Conservation (phyloP, 2,888 invertebrate genomes). For the Tipula lateralis region DNA sequence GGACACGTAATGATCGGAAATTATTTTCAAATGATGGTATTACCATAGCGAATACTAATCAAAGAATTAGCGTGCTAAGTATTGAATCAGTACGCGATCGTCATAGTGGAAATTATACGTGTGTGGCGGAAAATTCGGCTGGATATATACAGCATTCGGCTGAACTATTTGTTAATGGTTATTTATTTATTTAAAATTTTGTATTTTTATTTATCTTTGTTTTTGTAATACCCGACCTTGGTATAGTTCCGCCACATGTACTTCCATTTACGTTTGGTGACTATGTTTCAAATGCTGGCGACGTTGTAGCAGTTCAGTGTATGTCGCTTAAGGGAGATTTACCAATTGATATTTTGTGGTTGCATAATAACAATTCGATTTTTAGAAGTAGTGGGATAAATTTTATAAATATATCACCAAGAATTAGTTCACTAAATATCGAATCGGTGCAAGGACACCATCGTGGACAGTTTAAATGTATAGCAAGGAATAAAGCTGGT, state of each 20-base stretch:
- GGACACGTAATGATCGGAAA: slow-evolving; percentile 57
- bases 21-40: slow-evolving; percentile 53
- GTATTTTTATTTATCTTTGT: slow-evolving; percentile 27
- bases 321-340: slow-evolving; percentile 74
- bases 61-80: slow-evolving; percentile 59
- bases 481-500: slow-evolving; percentile 54
- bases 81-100: slow-evolving; percentile 59
- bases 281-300: slow-evolving; percentile 71
- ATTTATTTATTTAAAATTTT: background rate
- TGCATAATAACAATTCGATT: slow-evolving; percentile 60
- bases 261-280: slow-evolving; percentile 73
- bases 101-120: slow-evolving; percentile 61
- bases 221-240: background rate
- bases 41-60: slow-evolving; percentile 54
- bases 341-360: slow-evolving; percentile 73
- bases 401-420: slow-evolving; percentile 59
- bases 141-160: slow-evolving; percentile 55
- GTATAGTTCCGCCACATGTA: slow-evolving; percentile 59
- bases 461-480: slow-evolving; percentile 57
- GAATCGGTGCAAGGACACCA: slow-evolving; percentile 54
- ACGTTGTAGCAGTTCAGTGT: slow-evolving; percentile 69
- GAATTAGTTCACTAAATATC: slow-evolving; percentile 65
- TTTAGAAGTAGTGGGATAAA: slow-evolving; percentile 49
- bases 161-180: slow-evolving; percentile 58
- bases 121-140: slow-evolving; percentile 57